Evolutionary conservation across 92 coral and sea anemone genomes (phyloP).

Genomic region (Bergia sp.): DNA sequence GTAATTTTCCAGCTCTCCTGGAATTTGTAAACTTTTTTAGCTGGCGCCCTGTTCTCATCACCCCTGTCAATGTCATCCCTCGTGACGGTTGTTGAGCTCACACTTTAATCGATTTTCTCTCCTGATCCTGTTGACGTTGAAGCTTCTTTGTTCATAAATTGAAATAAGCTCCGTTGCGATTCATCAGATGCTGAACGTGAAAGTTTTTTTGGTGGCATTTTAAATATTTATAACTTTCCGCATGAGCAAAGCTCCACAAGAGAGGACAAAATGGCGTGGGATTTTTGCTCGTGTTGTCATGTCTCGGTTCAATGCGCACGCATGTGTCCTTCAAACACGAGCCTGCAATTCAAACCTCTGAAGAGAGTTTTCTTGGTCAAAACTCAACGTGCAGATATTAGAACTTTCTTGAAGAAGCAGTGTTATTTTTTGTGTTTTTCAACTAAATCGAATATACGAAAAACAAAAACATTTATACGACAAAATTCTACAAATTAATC

Average conservation of each 20-base stretch:
- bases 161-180: constrained; percentile 6
- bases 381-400: not conserved
- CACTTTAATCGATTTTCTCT: constrained; percentile 9
- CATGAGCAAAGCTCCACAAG: not conserved
- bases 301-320: constrained; percentile 14
- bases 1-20: constrained; percentile 13
- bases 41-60: constrained; percentile 21
- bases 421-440: constrained; percentile 6
- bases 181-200: constrained; percentile 11
- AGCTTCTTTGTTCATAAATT: not conserved
- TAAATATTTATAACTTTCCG: not conserved
- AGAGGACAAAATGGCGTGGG: not conserved
- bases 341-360: constrained; percentile 5
- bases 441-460: not conserved
- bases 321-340: constrained; percentile 5
- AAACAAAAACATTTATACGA: not conserved
- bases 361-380: not conserved
- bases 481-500: constrained; percentile 1
- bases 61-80: not conserved
- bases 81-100: not conserved
- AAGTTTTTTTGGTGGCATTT: not conserved
- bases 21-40: constrained; percentile 23
- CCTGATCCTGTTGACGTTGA: constrained; percentile 11
- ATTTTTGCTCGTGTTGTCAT: not conserved
- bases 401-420: not conserved